Conservation (phyloP, 2,888 invertebrate genomes). For the Lepetodrilus schrolli region DNA sequence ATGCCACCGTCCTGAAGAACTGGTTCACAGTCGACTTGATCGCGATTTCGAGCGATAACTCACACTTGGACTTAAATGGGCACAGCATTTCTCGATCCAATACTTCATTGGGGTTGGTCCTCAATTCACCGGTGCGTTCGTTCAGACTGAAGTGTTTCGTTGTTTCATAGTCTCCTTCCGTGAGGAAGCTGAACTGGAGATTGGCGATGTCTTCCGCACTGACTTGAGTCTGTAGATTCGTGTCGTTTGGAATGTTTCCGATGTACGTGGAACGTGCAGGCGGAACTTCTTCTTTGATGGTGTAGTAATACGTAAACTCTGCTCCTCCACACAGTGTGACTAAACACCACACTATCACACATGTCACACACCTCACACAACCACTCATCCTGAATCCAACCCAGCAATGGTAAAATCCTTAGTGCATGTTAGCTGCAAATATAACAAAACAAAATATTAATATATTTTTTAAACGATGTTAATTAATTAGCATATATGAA, state of each 20-base stretch:
- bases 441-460: background rate
- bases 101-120: constrained; percentile 41
- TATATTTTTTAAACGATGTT: background rate
- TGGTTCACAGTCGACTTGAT: constrained; percentile 58
- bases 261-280: constrained; percentile 40
- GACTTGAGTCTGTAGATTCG: constrained; percentile 47
- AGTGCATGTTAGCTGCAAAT: background rate
- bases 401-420: too few species aligned
- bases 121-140: constrained; percentile 53
- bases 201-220: constrained; percentile 46
- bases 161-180: constrained; percentile 45
- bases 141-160: constrained; percentile 54
- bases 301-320: constrained; percentile 30
- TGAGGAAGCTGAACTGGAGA: constrained; percentile 57
- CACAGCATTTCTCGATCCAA: constrained; percentile 63
- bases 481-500: too few species aligned
- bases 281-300: constrained; percentile 37
- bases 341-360: background rate
- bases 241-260: constrained; percentile 60
- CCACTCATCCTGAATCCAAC: background rate
- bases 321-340: background rate
- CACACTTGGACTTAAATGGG: constrained; percentile 48
- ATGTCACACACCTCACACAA: too few species aligned
- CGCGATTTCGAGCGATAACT: constrained; percentile 54
- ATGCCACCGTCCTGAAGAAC: constrained; percentile 61